Evolutionary conservation across 2,797 vertebrate genomes (phyloP), one percentile per base, ranked within the genome.

Genomic region (Mus minutoides): DNA sequence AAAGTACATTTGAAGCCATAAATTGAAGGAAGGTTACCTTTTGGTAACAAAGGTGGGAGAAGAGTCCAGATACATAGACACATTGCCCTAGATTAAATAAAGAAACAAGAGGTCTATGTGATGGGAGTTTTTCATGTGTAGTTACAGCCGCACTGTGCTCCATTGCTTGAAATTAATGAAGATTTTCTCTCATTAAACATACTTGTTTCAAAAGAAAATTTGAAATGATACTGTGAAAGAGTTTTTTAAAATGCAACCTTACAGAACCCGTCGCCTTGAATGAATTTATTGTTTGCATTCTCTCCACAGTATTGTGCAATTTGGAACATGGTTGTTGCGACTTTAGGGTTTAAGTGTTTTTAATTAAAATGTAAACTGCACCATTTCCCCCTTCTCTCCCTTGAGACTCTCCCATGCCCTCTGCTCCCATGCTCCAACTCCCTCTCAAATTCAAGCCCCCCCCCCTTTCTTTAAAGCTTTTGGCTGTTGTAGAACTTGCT

Each of bases 131-230:
- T 26, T 54, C 54, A 67, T 29, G 2, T 87, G 21, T 78, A 31
- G 2, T n/a, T 75, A 3, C 60, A 43, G 31, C 43, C 90, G 13
- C 14, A 11, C 14, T 14, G 21, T 69, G 9, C 6, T 67, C n/a
- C 29, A 60, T 56, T 76, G 92, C 54, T 64, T 84, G 80, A 87
- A 26, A 34, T 80, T 24, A 17, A 29, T 71, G 58, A n/a, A 82
- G 16, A 58, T 87, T 92, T 87, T 85, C 40, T 73, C 88, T 82
- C 31, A 60, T 88, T 79, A 86, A 92, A 29, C 85, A 29, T 10
- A 46, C 17, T 24, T 76, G 29, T 92, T 95, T 83, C 88, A 31
- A 92, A 80, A 91, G 6, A 88, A 76, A 87, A 69, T 82, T 75
- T 76, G 67, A 88, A 94, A 10, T 91, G 58, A 78, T 86, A 17